These are phyloP conservation scores for Tautogolabrus adspersus DNA, from an alignment of 2,113 vertebrate species.

Conservation along the genomic window DNA sequence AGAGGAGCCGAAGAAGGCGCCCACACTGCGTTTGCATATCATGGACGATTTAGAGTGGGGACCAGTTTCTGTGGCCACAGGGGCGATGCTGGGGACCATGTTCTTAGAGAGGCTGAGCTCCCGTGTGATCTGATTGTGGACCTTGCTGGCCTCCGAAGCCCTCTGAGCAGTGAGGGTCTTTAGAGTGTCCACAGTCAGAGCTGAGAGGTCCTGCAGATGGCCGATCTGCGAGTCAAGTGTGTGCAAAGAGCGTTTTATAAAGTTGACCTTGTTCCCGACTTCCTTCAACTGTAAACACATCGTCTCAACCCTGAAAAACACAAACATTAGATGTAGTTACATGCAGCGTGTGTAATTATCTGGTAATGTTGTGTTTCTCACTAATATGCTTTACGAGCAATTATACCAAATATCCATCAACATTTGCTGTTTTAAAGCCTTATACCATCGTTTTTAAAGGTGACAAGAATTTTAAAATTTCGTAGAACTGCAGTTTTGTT, in stretches of 20 bases:
- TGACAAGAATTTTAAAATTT: too few species aligned
- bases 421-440: background rate
- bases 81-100: conserved; percentile 89
- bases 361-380: background rate
- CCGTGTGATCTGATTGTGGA: conserved; percentile 96
- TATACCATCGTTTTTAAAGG: too few species aligned
- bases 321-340: conserved; percentile 11
- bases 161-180: conserved; percentile 98
- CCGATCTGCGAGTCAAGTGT: conserved; percentile 98
- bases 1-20: conserved; percentile 87
- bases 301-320: conserved; percentile 90
- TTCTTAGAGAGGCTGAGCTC: conserved; percentile 98
- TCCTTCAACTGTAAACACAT: conserved; percentile 98
- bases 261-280: conserved; percentile 97
- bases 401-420: background rate
- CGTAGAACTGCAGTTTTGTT: background rate
- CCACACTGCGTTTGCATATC: conserved; percentile 91
- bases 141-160: conserved; percentile 96
- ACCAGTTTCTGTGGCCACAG: conserved; percentile 87
- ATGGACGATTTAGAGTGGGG: conserved; percentile 88
- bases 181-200: conserved; percentile 97
- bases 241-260: conserved; percentile 96
- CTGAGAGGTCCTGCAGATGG: conserved; percentile 98
- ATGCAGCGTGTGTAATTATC: background rate
- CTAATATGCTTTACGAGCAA: background rate